Evolutionary conservation across 2,113 vertebrate genomes (phyloP).

Genomic region (Willisornis vidua): DNA sequence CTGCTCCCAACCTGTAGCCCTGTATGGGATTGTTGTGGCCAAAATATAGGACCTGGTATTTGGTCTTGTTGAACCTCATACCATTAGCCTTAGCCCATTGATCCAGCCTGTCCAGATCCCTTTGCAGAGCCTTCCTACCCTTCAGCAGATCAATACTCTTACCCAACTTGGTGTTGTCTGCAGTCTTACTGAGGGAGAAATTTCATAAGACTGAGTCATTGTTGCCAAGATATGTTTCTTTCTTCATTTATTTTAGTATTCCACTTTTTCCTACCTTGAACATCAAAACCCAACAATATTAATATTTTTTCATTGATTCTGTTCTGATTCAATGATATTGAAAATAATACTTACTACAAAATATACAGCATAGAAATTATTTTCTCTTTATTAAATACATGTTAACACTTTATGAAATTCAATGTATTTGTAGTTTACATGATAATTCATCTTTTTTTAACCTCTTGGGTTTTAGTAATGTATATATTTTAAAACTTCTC

Average conservation of each 20-base stretch:
- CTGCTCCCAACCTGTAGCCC: not conserved
- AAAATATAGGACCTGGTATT: not conserved
- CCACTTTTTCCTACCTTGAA: not conserved
- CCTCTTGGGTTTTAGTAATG: not conserved
- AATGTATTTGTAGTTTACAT: not conserved
- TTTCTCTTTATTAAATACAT: not conserved
- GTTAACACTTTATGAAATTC: not conserved
- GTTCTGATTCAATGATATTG: not conserved
- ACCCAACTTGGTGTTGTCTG: rapidly evolving
- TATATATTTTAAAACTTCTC: not conserved
- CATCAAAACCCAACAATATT: not conserved
- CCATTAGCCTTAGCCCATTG: not conserved
- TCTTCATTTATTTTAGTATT: not conserved
- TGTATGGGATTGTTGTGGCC: not conserved
- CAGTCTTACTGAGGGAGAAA: not conserved
- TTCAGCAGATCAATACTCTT: not conserved
- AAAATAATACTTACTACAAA: not conserved
- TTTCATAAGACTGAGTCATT: not conserved
- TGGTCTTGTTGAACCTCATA: not conserved
- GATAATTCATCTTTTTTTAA: not conserved
- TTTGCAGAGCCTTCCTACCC: not conserved
- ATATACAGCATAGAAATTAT: not conserved
- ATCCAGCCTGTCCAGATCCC: not conserved
- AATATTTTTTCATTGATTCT: not conserved
- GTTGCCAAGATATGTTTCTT: not conserved